A percentile compares a stretch with the other conserved stretches of the same genome.
Conservation (phyloP, 2,888 invertebrate species). For the Lamproptera curius region DNA sequence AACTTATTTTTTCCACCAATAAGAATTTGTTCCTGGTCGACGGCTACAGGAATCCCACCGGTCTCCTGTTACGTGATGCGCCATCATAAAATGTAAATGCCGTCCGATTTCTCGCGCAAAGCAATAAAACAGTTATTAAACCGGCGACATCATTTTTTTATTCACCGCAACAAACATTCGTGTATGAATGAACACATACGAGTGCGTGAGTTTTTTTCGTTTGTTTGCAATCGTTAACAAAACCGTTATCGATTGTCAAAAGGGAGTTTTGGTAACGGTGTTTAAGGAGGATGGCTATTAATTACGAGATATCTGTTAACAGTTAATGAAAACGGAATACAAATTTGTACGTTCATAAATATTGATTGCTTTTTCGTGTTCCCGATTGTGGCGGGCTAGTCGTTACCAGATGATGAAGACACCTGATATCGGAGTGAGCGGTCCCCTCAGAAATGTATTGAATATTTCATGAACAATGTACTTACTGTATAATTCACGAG, state of each 20-base stretch:
- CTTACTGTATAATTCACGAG: no score
- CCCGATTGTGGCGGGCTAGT: conserved; percentile 11
- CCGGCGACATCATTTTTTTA: no score
- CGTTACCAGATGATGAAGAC: conserved; percentile 3
- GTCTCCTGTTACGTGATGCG: conserved; percentile 54
- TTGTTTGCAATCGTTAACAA: no score
- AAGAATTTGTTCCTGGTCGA: conserved; percentile 72
- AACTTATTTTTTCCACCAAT: conserved; percentile 47
- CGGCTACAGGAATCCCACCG: conserved; percentile 50
- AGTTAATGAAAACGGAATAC: conserved; percentile 20
- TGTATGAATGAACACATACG: conserved; percentile 47
- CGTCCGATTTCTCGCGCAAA: conserved; percentile 51
- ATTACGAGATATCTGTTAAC: conserved; percentile 25
- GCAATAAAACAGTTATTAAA: conserved; percentile 51
- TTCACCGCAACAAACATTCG: conserved; percentile 31
- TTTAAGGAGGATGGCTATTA: conserved; percentile 28
- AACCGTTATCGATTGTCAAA: conserved; percentile 25
- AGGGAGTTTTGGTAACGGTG: conserved; percentile 26
- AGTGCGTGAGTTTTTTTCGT: no score
- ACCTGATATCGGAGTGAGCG: conserved; percentile 6
- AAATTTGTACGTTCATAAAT: conserved; percentile 19
- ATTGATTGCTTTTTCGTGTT: conserved; percentile 17
- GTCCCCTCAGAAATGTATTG: conserved; percentile 14
- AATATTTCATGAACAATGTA: conserved; percentile 16
- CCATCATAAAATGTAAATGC: conserved; percentile 70